Base-by-base conservation (phyloP, 2,797 vertebrate genomes). In the Etheostoma perlongum region DNA sequence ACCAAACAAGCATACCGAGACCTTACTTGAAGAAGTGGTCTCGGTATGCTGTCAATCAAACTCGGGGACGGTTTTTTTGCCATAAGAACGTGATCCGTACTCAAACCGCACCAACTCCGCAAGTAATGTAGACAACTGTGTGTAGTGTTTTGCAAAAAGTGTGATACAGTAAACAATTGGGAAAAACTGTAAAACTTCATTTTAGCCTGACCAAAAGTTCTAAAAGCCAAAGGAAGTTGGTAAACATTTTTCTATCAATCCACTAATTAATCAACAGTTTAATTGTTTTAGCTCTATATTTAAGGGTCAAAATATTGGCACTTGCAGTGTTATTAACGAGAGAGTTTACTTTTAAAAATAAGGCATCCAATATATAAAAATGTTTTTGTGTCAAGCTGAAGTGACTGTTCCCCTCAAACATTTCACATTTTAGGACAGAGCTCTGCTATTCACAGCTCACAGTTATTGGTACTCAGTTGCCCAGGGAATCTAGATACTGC, bases 331-430 rank as follows among this genome's bases (percentile, higher is more conserved):
- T 53, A 7, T 25, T 10, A 46, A 13, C 46, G 53, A 49, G n/a
- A 55, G 2, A 19, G 3, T 47, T 30, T 2, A 14, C 27, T 42
- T 19, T 46, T 19, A 13, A 27, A 42, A 21, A 7, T 36, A 21
- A 48, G 57, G 16, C 47, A 67, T 60, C 6, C 67, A 33, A 67
- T 67, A 52, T 33, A 54, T 1, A 46, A 60, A 46, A 19, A 25
- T 33, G 6, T 30, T 70, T 64, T 65, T 15, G 13, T 25, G 23
- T 13, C 1, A 30, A 51, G 66, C 51, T 12, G 18, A 48, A 61
- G 49, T 12, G 11, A 53, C n/a, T 23, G 19, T 25, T 33, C 47
- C 27, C 6, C n/a, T 48, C 11, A 54, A 49, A 48, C 10, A 53
- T 40, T 1, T 18, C 3, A 67, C 23, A 53, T 53, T 54, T 47